Evolutionary conservation across 2,888 invertebrate genomes (phyloP), one percentile per base, ranked within the genome.

Genomic region (Ommatoiulus sabulosus): DNA sequence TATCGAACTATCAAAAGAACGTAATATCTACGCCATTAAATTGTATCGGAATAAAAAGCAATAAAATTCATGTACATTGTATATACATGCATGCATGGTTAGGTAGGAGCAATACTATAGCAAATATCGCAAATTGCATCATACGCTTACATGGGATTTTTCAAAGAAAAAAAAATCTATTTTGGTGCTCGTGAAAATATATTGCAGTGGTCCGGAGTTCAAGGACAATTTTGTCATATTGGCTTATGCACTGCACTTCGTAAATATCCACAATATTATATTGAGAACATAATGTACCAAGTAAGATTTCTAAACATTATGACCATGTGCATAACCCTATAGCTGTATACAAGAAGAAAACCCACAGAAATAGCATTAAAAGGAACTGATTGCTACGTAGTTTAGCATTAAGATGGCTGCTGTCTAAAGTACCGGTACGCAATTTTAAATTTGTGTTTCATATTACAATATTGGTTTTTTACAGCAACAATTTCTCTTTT

Each of bases 21-120:
- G 35, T 80, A 80, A 80, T 80, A 80, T 80, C 35, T 35, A 80
- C 20, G 80, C 24, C 80, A 80, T 80, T 80, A 80, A 80, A 80
- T 80, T 80, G 80, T 80, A 80, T 2, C 24, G 35, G 35, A 35
- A 80, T 80, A 80, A 3, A 80, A 20, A 24, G 35, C 80, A 35
- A 80, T 80, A 80, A 10, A 35, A 52, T 52, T 0, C 52, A 12
- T 15, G 72, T 72, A 72, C 10, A 24, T 72, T 72, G 35, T 80
- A 35, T 24, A 35, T 15, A 17, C 52, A 52, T 10, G 52, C 52
- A 52, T 12, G 52, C 52, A 10, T n/a, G n/a, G n/a, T n/a, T 17
- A 57, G 57, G 8, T 57, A 4, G 6, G 80, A 24, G 12, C 15
- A 80, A 2, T 80, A n/a, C 35, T 12, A 20, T 24, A 20, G 57